phyloP scores from a whole-genome alignment of 2,888 invertebrate genomes.

The Meloe dianella region DNA sequence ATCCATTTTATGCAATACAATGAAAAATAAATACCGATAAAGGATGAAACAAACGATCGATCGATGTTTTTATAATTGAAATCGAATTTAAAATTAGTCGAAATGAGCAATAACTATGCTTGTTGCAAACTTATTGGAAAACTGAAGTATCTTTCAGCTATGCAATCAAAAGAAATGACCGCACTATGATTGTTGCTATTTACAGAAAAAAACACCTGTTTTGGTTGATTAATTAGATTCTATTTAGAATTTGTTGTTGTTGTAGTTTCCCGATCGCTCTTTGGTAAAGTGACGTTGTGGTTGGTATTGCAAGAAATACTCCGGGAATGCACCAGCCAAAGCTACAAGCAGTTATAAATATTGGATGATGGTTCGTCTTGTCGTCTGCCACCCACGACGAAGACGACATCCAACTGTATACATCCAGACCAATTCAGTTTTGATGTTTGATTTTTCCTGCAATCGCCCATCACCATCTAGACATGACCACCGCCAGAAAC shows the following conservation, averaged over 20 bases:
- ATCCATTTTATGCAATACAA: neutral
- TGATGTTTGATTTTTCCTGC: conserved; percentile 31
- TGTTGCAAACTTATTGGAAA: conserved; percentile 54
- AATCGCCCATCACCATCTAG: conserved; percentile 58
- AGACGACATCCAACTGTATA: conserved; percentile 35
- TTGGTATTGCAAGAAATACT: conserved; percentile 26
- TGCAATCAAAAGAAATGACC: conserved; percentile 35
- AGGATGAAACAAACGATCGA: conserved; percentile 51
- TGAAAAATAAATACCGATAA: conserved; percentile 45
- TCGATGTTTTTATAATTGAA: conserved; percentile 58
- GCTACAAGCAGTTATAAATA: conserved; percentile 55
- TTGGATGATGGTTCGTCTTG: conserved; percentile 52
- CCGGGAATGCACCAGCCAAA: conserved; percentile 43
- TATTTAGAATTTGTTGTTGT: neutral
- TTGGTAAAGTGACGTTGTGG: conserved; percentile 20
- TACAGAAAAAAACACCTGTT: neutral
- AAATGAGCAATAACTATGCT: conserved; percentile 59
- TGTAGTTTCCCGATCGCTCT: neutral
- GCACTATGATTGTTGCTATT: conserved; percentile 15
- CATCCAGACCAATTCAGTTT: conserved; percentile 33
- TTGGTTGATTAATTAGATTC: too few species aligned
- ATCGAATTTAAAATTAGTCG: conserved; percentile 53
- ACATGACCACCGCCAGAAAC: conserved; percentile 55
- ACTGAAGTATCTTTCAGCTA: conserved; percentile 56
- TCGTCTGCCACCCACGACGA: conserved; percentile 53